Base-by-base conservation (phyloP, 2,797 vertebrate species). In the Sebastes variabilis region DNA sequence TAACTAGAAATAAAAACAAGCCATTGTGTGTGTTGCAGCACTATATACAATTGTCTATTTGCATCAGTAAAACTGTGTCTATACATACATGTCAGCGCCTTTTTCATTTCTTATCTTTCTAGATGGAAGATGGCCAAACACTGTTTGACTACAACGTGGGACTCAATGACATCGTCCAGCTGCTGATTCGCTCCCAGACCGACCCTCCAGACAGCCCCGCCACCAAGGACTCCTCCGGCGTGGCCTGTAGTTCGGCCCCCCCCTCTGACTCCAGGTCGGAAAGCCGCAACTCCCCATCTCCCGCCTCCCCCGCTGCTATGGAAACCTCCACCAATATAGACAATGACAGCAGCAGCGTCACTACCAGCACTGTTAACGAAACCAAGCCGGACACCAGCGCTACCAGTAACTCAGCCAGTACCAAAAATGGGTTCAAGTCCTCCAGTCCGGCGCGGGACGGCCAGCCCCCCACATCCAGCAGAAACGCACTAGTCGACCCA, bases 61-160 rank as follows among this genome's bases (percentile, higher is more conserved):
- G 20, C 14, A 60, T 64, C 32, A 69, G 4, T 54, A 24, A n/a
- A 34, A 46, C 22, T 42, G 32, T 42, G 32, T 22, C 7, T 62
- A 18, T 79, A 64, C 32, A 74, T 34, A 52, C 27, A 16, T 10
- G 27, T 65, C 46, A 77, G 71, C 80, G 74, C 80, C 82, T 72
- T 80, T 84, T 24, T 13, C 30, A 3, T 72, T 16, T 14, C 6
- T 24, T 10, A 10, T 85, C 69, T 70, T 46, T 88, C 79, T 80
- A 99, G 98, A 97, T 99, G 96, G 98, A 99, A 96, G 98, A 99
- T 95, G 98, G 98, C 85, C 98, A 99, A 90, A 99, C 98, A 25
- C 96, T 99, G 82, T 99, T 99, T 93, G 99, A 99, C 94, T 99
- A 99, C 92, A 97, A 98, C 75, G 99, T 99, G 85, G 98, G 98